Evolutionary conservation across 1,140 invertebrate species (phyloP).

Genomic region (Sinonovacula constricta): DNA sequence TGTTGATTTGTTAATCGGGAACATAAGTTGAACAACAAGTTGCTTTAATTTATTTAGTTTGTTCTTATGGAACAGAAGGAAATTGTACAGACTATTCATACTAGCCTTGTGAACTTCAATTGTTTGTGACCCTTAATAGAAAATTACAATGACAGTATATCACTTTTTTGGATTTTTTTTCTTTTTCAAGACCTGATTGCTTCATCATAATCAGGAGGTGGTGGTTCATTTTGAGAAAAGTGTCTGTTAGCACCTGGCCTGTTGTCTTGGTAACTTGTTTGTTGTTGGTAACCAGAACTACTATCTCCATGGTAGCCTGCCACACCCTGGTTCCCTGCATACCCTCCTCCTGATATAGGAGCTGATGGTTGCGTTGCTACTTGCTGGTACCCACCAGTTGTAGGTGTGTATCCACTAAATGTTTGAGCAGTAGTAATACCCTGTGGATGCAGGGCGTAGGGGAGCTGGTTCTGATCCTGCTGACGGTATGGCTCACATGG

Average conservation of each 20-base stretch:
- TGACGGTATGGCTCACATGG: constrained; percentile 36
- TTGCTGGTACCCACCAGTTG: too few relatives aligned
- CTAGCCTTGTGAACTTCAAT: too few relatives aligned
- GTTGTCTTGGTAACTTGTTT: constrained; percentile 12
- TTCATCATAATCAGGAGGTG: constrained; percentile 31
- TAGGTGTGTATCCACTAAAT: constrained; percentile 16
- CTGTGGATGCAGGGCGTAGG: constrained; percentile 27
- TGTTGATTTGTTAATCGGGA: too few relatives aligned
- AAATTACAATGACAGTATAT: too few relatives aligned
- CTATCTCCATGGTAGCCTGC: neutral
- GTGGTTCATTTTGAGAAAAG: constrained; percentile 27
- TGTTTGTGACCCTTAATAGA: too few relatives aligned
- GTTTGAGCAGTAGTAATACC: constrained; percentile 29
- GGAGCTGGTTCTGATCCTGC: neutral
- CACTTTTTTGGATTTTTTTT: too few relatives aligned
- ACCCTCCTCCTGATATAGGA: neutral
- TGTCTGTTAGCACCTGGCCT: constrained; percentile 28
- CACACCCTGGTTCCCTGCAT: neutral
- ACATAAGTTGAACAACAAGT: too few relatives aligned
- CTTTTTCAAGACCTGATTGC: constrained; percentile 4
- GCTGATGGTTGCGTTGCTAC: constrained; percentile 9
- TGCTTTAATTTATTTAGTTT: too few relatives aligned
- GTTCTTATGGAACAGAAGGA: too few relatives aligned
- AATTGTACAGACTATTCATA: too few relatives aligned
- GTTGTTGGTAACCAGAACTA: constrained; percentile 7